These are phyloP conservation scores for Macrosoma leucophasiata DNA, from an alignment of 2,888 invertebrate species.

Conservation along the genomic window DNA sequence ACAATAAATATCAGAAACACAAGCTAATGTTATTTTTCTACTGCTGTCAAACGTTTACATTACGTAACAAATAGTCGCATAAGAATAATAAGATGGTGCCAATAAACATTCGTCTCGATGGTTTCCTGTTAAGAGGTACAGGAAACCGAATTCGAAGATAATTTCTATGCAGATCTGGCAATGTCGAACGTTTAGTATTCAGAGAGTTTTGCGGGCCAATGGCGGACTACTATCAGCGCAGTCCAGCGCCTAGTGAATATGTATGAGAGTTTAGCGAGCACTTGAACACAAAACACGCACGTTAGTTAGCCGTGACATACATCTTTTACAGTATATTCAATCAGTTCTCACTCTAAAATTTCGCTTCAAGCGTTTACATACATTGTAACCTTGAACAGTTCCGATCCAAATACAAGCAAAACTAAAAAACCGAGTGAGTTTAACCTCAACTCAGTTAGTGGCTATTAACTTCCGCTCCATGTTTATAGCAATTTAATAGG, in stretches of 20 bases:
- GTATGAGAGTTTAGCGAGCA: slow-evolving; percentile 55
- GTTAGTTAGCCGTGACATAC: slow-evolving; percentile 62
- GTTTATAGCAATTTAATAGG: too few relatives aligned
- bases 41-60: too few relatives aligned
- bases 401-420: too few relatives aligned
- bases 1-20: too few relatives aligned
- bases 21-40: too few relatives aligned
- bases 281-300: slow-evolving; percentile 48
- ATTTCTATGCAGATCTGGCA: slow-evolving; percentile 61
- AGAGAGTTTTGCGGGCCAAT: slow-evolving; percentile 56
- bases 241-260: slow-evolving; percentile 58
- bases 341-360: slow-evolving; percentile 29
- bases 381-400: too few relatives aligned
- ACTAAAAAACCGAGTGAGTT: too few relatives aligned
- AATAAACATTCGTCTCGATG: slow-evolving; percentile 27
- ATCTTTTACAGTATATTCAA: slow-evolving; percentile 42
- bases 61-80: not conserved
- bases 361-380: too few relatives aligned
- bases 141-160: slow-evolving; percentile 53
- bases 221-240: slow-evolving; percentile 48
- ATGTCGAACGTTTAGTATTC: slow-evolving; percentile 58
- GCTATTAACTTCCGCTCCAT: too few relatives aligned
- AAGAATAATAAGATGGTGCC: not conserved
- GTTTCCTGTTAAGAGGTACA: slow-evolving; percentile 35
- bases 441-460: too few relatives aligned